Evolutionary conservation across 2,888 invertebrate genomes (phyloP), one percentile per base, ranked within the genome.

Genomic region (Cyclophora punctaria): DNA sequence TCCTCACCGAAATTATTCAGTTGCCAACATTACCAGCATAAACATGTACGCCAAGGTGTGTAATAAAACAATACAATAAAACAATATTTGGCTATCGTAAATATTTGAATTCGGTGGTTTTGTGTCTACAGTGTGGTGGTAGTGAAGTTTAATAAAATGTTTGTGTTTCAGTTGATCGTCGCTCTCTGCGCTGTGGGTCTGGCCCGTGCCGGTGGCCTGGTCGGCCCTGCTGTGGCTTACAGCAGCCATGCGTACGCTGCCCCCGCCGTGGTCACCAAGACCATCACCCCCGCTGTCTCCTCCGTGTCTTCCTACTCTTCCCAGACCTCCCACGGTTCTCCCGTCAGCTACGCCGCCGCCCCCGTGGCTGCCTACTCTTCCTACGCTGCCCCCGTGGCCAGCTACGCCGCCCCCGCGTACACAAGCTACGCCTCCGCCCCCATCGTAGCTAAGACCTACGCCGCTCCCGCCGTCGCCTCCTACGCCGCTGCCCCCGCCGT

Each of bases 401-500:
- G 46, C 20, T 52, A 52, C 56, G 51, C 75, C 62, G 75, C 67
- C 40, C 50, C 58, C 4, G 57, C 58, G 4, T 56, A 57, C 52
- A 53, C 62, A 7, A 57, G 55, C 5, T 62, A 62, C 60, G 55
- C 78, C 62, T 75, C 69, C 35, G 61, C 63, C 41, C 63, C 66
- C 47, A 83, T 87, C 47, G 90, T 90, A 3, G 62, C 74, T 52
- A 55, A 66, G 52, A 52, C 57, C 5, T 62, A 62, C 59, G 71
- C 76, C 49, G 71, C 74, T 3, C 69, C 72, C 45, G 72, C 77
- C 42, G 70, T 75, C 52, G 70, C 90, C 46, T 71, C 84, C 44
- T 90, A 90, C 80, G 83, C 88, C 44, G 90, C 92, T 50, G 90
- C 91, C 46, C 90, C 91, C 56, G 89, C 89, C 52, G 90, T 91